Evolutionary conservation across 1,140 invertebrate genomes (phyloP).

Genomic region (Oreohelix idahoensis): DNA sequence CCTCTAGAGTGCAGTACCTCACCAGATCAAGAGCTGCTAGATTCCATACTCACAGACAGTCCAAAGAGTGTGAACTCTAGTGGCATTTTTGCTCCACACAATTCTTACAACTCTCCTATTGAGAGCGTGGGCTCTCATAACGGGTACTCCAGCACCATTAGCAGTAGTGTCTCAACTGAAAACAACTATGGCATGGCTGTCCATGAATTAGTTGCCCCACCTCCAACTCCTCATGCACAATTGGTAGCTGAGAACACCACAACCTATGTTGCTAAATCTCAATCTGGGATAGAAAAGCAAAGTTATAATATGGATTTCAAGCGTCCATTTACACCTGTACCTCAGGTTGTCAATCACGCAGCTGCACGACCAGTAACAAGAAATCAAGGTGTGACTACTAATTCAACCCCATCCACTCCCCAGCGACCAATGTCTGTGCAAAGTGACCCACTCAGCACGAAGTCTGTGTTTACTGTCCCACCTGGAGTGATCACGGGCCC

Average conservation of each 20-base stretch:
- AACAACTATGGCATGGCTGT: not conserved
- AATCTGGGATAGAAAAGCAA: not conserved
- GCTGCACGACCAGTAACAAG: not conserved
- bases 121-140: conserved; percentile 51
- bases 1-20: not conserved
- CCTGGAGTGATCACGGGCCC: conserved; percentile 37
- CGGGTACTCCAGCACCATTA: conserved; percentile 56
- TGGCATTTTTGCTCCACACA: conserved; percentile 64
- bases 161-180: conserved; percentile 41
- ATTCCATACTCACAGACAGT: conserved; percentile 66
- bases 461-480: conserved; percentile 12
- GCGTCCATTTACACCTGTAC: not conserved
- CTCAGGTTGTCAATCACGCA: not conserved
- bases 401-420: not conserved
- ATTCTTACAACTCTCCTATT: conserved; percentile 55
- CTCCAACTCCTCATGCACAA: not conserved
- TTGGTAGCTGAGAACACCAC: not conserved
- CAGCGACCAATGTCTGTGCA: conserved; percentile 37
- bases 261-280: not conserved
- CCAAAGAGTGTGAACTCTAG: conserved; percentile 63
- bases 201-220: not conserved
- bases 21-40: conserved; percentile 48
- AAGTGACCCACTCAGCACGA: conserved; percentile 43
- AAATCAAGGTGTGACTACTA: not conserved
- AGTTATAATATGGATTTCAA: not conserved